Evolutionary conservation across 2,888 invertebrate species (phyloP), one percentile per base, ranked within the genome.

Genomic region (Limnephilus auricula): DNA sequence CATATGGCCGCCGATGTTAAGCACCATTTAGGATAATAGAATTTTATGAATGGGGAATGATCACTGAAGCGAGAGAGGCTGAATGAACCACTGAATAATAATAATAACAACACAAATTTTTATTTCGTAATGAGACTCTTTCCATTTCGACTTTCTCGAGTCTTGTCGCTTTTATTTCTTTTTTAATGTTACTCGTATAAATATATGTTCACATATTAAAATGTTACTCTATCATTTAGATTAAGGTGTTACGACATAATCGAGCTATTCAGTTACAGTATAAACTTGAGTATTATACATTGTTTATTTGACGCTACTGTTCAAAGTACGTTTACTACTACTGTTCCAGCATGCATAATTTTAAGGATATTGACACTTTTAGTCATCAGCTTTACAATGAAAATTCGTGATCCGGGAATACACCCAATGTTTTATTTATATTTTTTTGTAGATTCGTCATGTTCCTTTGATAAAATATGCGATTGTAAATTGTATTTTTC

Each of bases 1-100:
- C 93, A 92, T 93, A 92, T 93, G 93, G 93, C 91, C 37, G 84
- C 90, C 37, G 89, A 90, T 92, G 92, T 92, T 92, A 92, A 93
- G 92, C 92, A 91, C 92, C 93, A 91, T 93, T 93, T 93, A 92
- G 92, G 91, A 92, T 92, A 93, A 93, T 93, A 90, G 91, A 92
- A 91, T 92, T 92, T 90, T 25, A 92, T 93, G 93, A 92, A 92
- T 92, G 91, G 89, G 86, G 91, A 31, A 84, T 79, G 40, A 84
- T 34, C 87, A n/a, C 86, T 12, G 65, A 78, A 78, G 34, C 78
- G n/a, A 34, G 83, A 37, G 37, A 25, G 18, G 83, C 31, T 83
- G 83, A 83, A 83, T 83, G 37, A 83, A 83, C 25, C 83, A n/a
- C 37, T 65, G 65, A 65, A 65, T 65, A 65, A n/a, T n/a, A n/a